Evolutionary conservation across 2,113 vertebrate genomes (phyloP), one percentile per base, ranked within the genome.

Genomic region (Spilogale gracilis): DNA sequence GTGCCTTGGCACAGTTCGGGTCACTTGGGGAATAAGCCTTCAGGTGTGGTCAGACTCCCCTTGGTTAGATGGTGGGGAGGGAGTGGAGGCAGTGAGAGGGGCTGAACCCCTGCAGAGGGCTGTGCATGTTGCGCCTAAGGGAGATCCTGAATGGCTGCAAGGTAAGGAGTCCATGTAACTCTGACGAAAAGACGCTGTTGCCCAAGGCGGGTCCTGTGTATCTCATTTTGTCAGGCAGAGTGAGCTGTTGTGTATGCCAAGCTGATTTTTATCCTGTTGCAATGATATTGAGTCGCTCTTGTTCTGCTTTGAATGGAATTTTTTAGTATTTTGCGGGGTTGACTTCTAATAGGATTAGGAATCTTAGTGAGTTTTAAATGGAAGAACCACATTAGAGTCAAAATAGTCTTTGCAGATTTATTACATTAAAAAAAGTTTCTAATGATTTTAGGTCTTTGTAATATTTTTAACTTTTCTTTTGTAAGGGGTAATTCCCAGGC

Each of bases 351-450:
- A 88, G 25, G 61, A 76, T 95, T 96, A 21, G 78, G 52, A 84
- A 84, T 79, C 91, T 92, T 10, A 61, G 18, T 43, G 32, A 76
- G 56, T 78, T 92, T 94, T 45, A 76, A 82, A 74, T 45, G 48
- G 13, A 93, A 56, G 18, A 96, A 52, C 86, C 43, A 82, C 45
- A 89, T 4, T 92, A 69, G 61, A 93, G 65, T 90, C 71, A 80
- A 94, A 89, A 67, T 78, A 82, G 43, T 74, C 21, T 89, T 93
- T 90, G 56, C 43, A 76, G 30, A 71, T 81, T 61, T 81, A 89
- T 76, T 96, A 27, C 20, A 54, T 86, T 89, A 84, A 27, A 17
- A 21, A 74, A 78, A 86, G 17, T 80, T 82, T 27, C 48, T 48
- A 63, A 56, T 80, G 43, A 69, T 71, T 94, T 92, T 86, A 76